Base-by-base conservation (phyloP, 92 coral and sea anemone genomes). In the Palythoa heliodiscus region DNA sequence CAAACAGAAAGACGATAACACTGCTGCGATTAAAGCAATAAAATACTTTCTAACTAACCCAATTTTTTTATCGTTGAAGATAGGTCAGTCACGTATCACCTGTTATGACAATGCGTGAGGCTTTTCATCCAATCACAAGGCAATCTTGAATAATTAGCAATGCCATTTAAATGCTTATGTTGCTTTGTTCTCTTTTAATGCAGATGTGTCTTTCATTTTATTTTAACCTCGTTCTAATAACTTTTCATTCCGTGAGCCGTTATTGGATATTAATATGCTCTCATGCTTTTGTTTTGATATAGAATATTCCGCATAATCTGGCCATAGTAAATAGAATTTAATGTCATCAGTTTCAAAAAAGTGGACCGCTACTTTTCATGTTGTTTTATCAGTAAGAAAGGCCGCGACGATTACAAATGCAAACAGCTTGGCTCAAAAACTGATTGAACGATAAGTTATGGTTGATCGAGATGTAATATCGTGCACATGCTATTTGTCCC, bases 71-170 rank as follows among this genome's bases (percentile, higher is more conserved):
- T 89, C 93, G 86, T 71, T 77, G 50, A 86, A 71, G 74, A 89
- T 89, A 90, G 86, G 72, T 90, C 87, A 89, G 95, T 94, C 95
- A 90, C 93, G 91, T 92, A 92, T 88, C 98, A 92, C 98, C 95
- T 94, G 98, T 73, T 90, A 63, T 37, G 88, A 85, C 90, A 92
- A 89, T 86, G 84, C 76, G 84, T 86, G 84, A 71, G 70, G 78
- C 87, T 83, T 71, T 35, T 19, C 11, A 68, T 43, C 92, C 94
- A 92, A 92, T 92, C 94, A 87, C 52, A 55, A 35, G 38, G 14
- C 88, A 78, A 73, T 73, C 38, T 83, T 60, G 75, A 80, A 90
- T 86, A 91, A 91, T 91, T 91, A 89, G 89, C 81, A 72, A 77
- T 57, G 88, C 82, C 87, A 78, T 81, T 91, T 80, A 83, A 75